Conservation (phyloP, 1,140 invertebrate species). For the Pinna nobilis region DNA sequence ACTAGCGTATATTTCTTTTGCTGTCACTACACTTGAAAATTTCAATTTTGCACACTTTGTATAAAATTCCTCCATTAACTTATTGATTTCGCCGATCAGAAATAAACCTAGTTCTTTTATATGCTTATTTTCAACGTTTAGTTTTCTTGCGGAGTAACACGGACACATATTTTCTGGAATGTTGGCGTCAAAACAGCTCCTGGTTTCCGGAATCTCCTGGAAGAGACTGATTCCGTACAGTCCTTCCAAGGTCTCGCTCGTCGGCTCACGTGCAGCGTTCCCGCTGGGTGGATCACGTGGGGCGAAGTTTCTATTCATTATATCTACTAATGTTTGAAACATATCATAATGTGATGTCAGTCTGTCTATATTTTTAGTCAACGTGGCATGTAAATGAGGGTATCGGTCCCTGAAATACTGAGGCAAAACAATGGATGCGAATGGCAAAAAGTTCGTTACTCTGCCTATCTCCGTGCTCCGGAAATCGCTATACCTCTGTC, state of each 20-base stretch:
- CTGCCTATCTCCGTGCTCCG: conserved; percentile 87
- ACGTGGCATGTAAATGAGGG: conserved; percentile 80
- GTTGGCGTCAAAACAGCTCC: conserved; percentile 45
- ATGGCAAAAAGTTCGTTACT: conserved; percentile 91
- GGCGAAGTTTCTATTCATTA: conserved; percentile 62
- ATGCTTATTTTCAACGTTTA: conserved; percentile 9
- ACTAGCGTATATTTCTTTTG: conserved; percentile 29
- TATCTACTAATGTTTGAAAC: conserved; percentile 70
- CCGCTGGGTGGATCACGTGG: neutral
- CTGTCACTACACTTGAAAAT: conserved; percentile 33
- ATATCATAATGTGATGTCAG: conserved; percentile 76
- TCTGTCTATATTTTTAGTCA: conserved; percentile 79
- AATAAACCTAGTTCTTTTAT: conserved; percentile 17
- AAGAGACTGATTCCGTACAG: conserved; percentile 71
- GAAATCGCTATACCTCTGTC: conserved; percentile 89
- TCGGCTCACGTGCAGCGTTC: neutral
- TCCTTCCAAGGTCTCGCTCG: neutral
- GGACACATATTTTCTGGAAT: conserved; percentile 47
- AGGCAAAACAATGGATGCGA: conserved; percentile 86
- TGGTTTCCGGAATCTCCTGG: conserved; percentile 44
- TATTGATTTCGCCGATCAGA: conserved; percentile 39
- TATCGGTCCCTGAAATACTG: conserved; percentile 81
- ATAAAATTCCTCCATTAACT: conserved; percentile 26
- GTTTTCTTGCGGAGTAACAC: conserved; percentile 36
- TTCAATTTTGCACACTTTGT: conserved; percentile 25